Percentiles rank a stretch among this genome's conserved stretches.
Conservation (phyloP, 2,797 vertebrate genomes). For the Erpetoichthys calabaricus region DNA sequence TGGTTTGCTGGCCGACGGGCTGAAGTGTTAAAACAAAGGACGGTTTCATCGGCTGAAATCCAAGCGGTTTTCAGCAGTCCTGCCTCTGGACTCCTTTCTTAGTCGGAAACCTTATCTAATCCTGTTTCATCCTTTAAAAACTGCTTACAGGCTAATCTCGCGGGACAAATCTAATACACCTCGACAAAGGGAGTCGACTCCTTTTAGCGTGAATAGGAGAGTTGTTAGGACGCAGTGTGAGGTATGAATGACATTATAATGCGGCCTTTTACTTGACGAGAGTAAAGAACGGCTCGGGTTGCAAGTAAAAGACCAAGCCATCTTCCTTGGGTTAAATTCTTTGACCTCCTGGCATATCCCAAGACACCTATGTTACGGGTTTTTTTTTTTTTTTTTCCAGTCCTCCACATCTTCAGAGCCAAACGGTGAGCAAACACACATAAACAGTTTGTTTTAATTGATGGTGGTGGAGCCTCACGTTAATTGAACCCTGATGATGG, state of each 20-base stretch:
- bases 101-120: slow-evolving; percentile 58
- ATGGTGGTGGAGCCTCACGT: slow-evolving; percentile 47
- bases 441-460: slow-evolving; percentile 72
- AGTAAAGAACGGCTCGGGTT: slow-evolving; percentile 41
- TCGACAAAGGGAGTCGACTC: slow-evolving; percentile 53
- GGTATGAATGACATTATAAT: slow-evolving; percentile 59
- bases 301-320: slow-evolving; percentile 40
- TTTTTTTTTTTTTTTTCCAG: slow-evolving; percentile 55
- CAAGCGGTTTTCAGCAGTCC: slow-evolving; percentile 32
- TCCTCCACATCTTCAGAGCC: slow-evolving; percentile 53
- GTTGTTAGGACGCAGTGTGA: slow-evolving; percentile 56
- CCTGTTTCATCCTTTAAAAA: slow-evolving; percentile 57
- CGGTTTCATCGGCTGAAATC: slow-evolving; percentile 30
- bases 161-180: slow-evolving; percentile 65
- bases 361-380: slow-evolving; percentile 48
- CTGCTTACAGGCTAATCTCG: slow-evolving; percentile 52
- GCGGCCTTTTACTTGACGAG: slow-evolving; percentile 47
- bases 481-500: slow-evolving; percentile 73
- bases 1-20: slow-evolving; percentile 31
- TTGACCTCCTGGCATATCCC: slow-evolving; percentile 50
- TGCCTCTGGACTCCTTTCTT: slow-evolving; percentile 41
- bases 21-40: slow-evolving; percentile 42
- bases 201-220: slow-evolving; percentile 52
- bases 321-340: slow-evolving; percentile 57
- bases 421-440: slow-evolving; percentile 61